Conservation (phyloP, 2,888 invertebrate genomes). For the Platynereis dumerilii region DNA sequence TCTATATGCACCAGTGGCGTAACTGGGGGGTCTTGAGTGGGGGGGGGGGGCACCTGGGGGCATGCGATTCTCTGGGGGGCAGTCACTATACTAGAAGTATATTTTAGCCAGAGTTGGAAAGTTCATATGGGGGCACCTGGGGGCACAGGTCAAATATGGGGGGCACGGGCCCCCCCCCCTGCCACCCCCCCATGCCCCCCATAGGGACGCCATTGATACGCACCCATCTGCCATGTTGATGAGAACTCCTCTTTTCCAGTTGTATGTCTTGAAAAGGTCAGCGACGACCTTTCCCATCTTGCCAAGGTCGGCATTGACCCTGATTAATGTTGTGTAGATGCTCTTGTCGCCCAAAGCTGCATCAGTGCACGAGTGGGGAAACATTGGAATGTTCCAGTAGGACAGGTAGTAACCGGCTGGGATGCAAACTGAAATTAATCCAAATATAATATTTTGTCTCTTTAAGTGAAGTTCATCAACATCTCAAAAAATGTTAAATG, state of each 20-base stretch:
- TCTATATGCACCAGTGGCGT: too few species aligned
- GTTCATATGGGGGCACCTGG: too few species aligned
- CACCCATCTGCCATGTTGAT: slow-evolving; percentile 41
- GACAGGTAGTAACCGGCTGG: slow-evolving; percentile 29
- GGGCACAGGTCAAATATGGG: too few species aligned
- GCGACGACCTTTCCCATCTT: slow-evolving; percentile 44
- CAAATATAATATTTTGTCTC: not conserved
- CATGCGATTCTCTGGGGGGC: too few species aligned
- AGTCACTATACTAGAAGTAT: too few species aligned
- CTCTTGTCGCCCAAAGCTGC: slow-evolving; percentile 44
- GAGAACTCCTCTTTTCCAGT: slow-evolving; percentile 35
- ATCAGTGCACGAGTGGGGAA: slow-evolving; percentile 47
- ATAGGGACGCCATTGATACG: too few species aligned
- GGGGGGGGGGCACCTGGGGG: too few species aligned
- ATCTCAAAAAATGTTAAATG: not conserved
- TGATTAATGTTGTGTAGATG: slow-evolving; percentile 41
- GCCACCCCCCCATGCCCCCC: too few species aligned
- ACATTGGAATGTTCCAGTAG: slow-evolving; percentile 49
- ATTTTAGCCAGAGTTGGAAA: too few species aligned
- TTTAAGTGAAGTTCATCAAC: not conserved
- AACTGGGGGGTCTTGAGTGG: too few species aligned
- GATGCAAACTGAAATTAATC: slow-evolving; percentile 18
- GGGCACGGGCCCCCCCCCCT: too few species aligned
- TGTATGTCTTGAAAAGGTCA: slow-evolving; percentile 38
- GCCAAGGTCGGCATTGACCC: slow-evolving; percentile 36